A percentile compares a stretch with the other conserved stretches of the same genome.
Evolutionary conservation across 2,113 vertebrate species (phyloP).

Genomic region (Irena cyanogastra): DNA sequence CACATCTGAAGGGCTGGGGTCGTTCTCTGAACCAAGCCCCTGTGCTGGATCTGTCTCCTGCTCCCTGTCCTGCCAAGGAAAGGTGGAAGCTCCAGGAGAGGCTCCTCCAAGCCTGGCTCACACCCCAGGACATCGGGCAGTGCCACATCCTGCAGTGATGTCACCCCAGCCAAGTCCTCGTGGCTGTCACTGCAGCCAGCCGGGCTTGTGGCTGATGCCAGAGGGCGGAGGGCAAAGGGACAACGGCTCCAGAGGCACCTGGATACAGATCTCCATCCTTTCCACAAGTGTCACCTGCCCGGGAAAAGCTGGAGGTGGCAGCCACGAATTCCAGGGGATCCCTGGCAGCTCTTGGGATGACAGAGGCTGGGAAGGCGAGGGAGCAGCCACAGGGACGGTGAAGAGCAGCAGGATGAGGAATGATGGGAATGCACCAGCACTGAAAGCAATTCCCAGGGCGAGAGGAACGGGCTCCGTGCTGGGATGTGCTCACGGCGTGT

Average conservation of each 20-base stretch:
- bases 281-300: rapidly evolving
- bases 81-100: not conserved
- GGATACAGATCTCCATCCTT: not conserved
- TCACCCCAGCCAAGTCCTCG: not conserved
- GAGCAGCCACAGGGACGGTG: rapidly evolving
- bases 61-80: not conserved
- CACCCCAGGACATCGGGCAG: rapidly evolving
- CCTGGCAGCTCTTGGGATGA: not conserved
- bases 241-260: not conserved
- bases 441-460: not conserved
- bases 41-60: rapidly evolving
- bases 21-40: not conserved
- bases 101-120: not conserved
- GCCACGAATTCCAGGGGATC: not conserved
- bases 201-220: rapidly evolving
- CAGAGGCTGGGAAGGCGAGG: not conserved
- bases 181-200: rapidly evolving
- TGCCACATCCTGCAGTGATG: rapidly evolving
- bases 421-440: not conserved
- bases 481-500: not conserved
- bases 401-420: not conserved
- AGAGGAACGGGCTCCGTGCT: not conserved
- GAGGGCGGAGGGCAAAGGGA: not conserved
- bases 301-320: not conserved
- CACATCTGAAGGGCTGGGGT: rapidly evolving